Evolutionary conservation across 2,888 invertebrate genomes (phyloP), one percentile per base, ranked within the genome.

Genomic region (Drosophila ochracea): DNA sequence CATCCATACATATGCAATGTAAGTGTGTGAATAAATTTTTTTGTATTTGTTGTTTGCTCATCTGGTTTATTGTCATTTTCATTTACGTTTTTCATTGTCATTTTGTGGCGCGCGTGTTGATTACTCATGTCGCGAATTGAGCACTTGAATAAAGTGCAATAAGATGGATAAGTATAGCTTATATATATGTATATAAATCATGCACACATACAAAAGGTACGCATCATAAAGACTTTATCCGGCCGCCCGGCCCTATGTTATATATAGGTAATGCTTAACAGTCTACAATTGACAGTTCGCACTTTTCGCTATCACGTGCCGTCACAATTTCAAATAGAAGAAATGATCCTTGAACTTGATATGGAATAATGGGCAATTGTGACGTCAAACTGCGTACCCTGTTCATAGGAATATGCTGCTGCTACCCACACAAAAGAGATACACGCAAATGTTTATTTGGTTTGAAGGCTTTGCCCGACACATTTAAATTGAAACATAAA

Each of bases 71-170:
- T 41, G 47, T 47, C 35, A 25, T 39, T 43, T 25, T 52, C 49
- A 39, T 74, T 52, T 66, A 28, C 19, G 25, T 39, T 66, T 80
- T 81, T 82, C 89, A 84, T 84, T 84, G 87, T 84, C 85, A 87
- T 82, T 73, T 60, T 70, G 62, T 58, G 63, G 82, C 35, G 41
- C 47, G 67, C 65, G 64, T 76, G 58, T 78, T 61, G 78, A 82
- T 78, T 78, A 78, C 82, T 78, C 78, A 61, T 68, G 28, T 53
- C 11, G 53, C 60, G 47, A 72, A 67, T 50, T 30, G 63, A 66
- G 55, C 55, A 70, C 65, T 67, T 77, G 54, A 81, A 71, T 16
- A 47, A 73, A 82, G 61, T 86, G 84, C 73, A 84, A 61, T 55
- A 78, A 69, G 64, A 70, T 62, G 70, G 84, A 28, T 39, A 78